Evolutionary conservation across 2,797 vertebrate species (phyloP).

Genomic region (Astyanax mexicanus): DNA sequence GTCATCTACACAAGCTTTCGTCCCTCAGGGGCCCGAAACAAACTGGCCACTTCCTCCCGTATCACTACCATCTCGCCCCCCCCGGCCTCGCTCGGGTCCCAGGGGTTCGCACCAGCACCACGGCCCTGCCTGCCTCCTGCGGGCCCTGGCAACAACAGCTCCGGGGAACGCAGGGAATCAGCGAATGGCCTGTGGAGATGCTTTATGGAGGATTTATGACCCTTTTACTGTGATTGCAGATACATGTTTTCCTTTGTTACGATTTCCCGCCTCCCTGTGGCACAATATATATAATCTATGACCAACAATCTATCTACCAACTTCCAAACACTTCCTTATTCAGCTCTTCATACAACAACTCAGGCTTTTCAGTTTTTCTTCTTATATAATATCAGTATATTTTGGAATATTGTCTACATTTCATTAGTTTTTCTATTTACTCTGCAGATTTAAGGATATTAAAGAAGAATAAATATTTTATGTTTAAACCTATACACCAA

Average conservation of each 20-base stretch:
- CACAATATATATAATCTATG: neutral
- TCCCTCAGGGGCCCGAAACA: conserved; percentile 34
- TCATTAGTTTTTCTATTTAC: too few species aligned
- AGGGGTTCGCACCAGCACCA: conserved; percentile 28
- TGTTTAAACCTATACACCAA: too few species aligned
- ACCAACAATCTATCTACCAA: neutral
- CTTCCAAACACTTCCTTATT: neutral
- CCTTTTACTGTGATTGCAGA: conserved; percentile 46
- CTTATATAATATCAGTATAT: too few species aligned
- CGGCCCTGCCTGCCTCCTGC: conserved; percentile 12
- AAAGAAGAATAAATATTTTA: too few species aligned
- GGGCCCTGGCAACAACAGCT: conserved; percentile 30
- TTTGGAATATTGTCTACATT: too few species aligned
- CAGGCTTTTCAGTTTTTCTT: too few species aligned
- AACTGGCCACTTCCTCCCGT: conserved; percentile 32
- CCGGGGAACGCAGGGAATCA: conserved; percentile 26
- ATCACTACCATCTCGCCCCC: conserved; percentile 38
- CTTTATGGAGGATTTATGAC: conserved; percentile 40
- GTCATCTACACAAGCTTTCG: conserved; percentile 35
- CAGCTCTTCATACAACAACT: neutral
- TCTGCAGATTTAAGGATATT: too few species aligned
- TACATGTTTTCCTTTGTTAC: conserved; percentile 12
- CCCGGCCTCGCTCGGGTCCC: conserved; percentile 30
- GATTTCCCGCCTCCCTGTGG: neutral
- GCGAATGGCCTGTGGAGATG: conserved; percentile 27